A percentile compares a stretch with the other conserved stretches of the same genome.
phyloP scores from a whole-genome alignment of 2,113 vertebrate genomes.

The Meriones unguiculatus region DNA sequence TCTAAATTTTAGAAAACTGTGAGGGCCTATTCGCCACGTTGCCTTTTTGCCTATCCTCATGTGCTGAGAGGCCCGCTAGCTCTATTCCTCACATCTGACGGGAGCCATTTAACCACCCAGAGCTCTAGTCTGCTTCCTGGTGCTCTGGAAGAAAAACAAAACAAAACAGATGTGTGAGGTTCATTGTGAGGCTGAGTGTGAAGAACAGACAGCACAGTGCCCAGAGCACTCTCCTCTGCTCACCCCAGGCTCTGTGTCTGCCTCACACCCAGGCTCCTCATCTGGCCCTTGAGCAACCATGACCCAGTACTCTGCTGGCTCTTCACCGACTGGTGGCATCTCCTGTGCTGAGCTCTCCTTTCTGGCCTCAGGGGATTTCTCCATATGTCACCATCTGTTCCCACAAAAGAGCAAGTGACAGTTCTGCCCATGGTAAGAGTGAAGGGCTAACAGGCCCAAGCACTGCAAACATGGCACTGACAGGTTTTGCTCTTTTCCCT shows the following conservation, averaged over 20 bases:
- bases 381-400: neutral
- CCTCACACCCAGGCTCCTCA: neutral
- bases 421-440: neutral
- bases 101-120: too few species aligned
- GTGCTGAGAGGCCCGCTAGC: too few species aligned
- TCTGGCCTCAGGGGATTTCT: neutral
- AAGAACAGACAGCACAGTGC: neutral
- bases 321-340: neutral
- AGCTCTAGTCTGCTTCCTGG: neutral
- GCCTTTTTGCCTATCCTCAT: accelerated
- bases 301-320: neutral
- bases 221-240: too few species aligned
- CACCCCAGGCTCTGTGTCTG: neutral
- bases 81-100: neutral
- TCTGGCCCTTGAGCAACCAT: neutral
- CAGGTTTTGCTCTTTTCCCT: neutral
- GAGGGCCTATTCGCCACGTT: neutral
- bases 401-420: neutral
- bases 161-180: neutral
- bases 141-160: neutral
- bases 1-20: neutral
- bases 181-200: too few species aligned
- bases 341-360: neutral
- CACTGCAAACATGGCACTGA: neutral
- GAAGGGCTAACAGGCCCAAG: neutral